Conservation (phyloP, 2,888 invertebrate genomes). For the Hemicrepidius hirtus region DNA sequence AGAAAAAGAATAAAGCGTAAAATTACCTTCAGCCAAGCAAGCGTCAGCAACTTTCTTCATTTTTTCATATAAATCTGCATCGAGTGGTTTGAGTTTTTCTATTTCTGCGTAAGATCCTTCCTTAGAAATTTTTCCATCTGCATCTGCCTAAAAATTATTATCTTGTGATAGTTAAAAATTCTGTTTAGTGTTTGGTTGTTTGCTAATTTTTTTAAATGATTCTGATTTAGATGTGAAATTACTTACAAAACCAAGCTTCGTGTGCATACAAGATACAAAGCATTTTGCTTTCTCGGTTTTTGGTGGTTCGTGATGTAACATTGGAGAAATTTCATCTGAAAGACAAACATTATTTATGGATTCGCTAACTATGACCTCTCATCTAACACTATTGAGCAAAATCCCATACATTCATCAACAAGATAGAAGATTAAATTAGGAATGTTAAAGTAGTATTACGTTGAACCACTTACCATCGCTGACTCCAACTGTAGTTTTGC, state of each 20-base stretch:
- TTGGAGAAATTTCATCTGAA: constrained; percentile 10
- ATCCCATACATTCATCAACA: no score
- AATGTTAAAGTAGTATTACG: no score
- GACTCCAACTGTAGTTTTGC: constrained; percentile 28
- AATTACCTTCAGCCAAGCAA: constrained; percentile 52
- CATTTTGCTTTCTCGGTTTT: constrained; percentile 70
- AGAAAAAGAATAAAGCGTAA: no score
- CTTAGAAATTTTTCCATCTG: constrained; percentile 51
- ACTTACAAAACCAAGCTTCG: constrained; percentile 72
- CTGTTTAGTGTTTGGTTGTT: no score
- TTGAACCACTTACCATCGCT: constrained; percentile 17
- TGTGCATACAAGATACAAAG: constrained; percentile 72
- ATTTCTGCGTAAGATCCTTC: constrained; percentile 34
- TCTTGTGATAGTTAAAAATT: not conserved
- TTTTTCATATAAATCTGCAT: constrained; percentile 50
- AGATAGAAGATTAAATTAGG: no score
- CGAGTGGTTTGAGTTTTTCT: constrained; percentile 48
- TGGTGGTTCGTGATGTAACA: constrained; percentile 67
- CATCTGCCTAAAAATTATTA: constrained; percentile 51
- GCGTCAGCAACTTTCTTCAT: constrained; percentile 50
- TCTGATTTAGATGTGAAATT: no score
- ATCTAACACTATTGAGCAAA: no score
- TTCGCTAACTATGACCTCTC: no score
- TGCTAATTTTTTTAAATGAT: no score
- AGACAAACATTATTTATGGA: not conserved